Conservation (phyloP, 2,888 invertebrate species). For the Acleris sparsana region DNA sequence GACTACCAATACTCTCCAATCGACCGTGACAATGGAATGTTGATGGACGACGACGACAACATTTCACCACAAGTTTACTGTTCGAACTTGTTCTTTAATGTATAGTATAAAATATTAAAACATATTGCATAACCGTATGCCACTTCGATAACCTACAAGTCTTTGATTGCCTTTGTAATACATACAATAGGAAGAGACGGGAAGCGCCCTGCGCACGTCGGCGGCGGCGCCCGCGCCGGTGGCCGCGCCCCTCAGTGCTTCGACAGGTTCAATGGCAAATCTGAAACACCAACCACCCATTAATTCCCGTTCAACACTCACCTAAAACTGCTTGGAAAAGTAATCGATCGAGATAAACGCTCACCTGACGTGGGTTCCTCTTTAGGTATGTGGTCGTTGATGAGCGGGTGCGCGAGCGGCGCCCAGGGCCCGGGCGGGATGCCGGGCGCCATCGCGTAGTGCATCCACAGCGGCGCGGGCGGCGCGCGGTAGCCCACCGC, state of each 20-base stretch:
- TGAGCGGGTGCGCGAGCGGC: conserved; percentile 74
- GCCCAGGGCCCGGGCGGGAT: conserved; percentile 82
- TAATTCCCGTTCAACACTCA: not conserved
- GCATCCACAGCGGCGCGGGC: conserved; percentile 73
- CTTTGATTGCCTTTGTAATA: conserved; percentile 46
- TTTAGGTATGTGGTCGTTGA: conserved; percentile 79
- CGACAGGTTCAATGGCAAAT: conserved; percentile 95
- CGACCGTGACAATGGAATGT: conserved; percentile 73
- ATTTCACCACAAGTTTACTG: conserved; percentile 57
- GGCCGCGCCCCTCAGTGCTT: conserved; percentile 86
- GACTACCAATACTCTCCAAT: conserved; percentile 66
- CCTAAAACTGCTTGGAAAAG: not conserved
- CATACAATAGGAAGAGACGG: conserved; percentile 63
- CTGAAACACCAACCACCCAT: conserved; percentile 74
- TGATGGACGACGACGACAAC: conserved; percentile 51
- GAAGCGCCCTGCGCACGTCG: conserved; percentile 49
- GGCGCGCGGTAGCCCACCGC: conserved; percentile 42
- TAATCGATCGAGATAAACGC: not conserved
- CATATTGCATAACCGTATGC: conserved; percentile 47
- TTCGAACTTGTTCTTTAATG: conserved; percentile 51
- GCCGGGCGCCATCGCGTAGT: conserved; percentile 68
- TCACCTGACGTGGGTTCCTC: conserved; percentile 85
- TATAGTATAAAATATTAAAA: conserved; percentile 39
- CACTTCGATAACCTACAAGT: conserved; percentile 47
- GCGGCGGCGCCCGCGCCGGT: conserved; percentile 53